Evolutionary conservation across 1,140 invertebrate genomes (phyloP), one percentile per base, ranked within the genome.

Genomic region (Drosophila biarmipes): DNA sequence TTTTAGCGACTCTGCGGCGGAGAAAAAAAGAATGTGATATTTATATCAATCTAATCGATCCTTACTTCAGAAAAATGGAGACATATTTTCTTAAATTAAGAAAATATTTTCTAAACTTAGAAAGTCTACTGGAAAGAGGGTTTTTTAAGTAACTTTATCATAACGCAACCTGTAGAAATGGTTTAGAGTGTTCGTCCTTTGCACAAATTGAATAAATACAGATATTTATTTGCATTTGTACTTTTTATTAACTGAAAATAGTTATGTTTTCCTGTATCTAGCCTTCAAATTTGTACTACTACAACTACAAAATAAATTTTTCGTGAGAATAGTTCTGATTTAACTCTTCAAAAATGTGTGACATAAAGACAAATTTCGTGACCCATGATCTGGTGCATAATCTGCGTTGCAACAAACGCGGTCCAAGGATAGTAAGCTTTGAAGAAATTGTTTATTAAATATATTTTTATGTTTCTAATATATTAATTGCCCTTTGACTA

Each of bases 371-470:
- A 2, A 78, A 75, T 38, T 56, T 82, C 10, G 37, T 86, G 29
- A 63, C 81, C 0, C 48, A 80, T 4, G 82, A 86, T 40, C 19
- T 81, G 5, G 81, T 86, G 35, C 34, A 57, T 27, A 64, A 82
- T 58, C 43, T 57, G 6, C 58, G 66, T 3, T 58, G 51, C 43
- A 34, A 52, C 7, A 51, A 42, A 0, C 29, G 42, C 0, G 45
- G 34, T 17, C 10, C 34, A 6, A 37, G 29, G 12, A 8, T 38
- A 14, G 80, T 77, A 69, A 80, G 57, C 2, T 6, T 1, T 14
- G 2, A 6, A 1, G 11, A 2, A 7, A 15, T 4, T 10, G 5
- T 7, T n/a, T 7, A 17, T 15, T 0, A 6, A 40, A 10, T 11
- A n/a, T 1, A 2, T 10, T n/a, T 1, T 0, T 10, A 14, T 8